Evolutionary conservation across 2,888 invertebrate species (phyloP), one percentile per base, ranked within the genome.

Genomic region (Drosophila eohydei): DNA sequence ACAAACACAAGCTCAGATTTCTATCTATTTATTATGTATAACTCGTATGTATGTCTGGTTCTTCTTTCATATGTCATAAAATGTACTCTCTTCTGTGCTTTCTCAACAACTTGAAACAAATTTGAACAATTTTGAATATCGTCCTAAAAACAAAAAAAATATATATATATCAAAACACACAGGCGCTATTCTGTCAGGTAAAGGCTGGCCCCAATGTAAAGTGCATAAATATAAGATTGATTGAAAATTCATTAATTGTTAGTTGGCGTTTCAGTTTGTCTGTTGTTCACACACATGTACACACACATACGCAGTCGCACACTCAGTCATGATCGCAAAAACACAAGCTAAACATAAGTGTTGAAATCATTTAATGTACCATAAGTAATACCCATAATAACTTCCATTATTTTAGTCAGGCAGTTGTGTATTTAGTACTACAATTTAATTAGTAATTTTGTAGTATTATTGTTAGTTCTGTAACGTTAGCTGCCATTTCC

Each of bases 131-230:
- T 59, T 66, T 68, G 74, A 73, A 58, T 54, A 54, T 16, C 65
- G 64, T 64, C 52, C 12, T 2, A 65, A 32, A 55, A 61, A 44
- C 57, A 57, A 63, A 66, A 6, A n/a, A 14, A 16, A 12, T 16
- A 41, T 2, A 55, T 30, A 41, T 14, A 38, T 28, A 40, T 30
- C 12, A 32, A 55, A 55, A 52, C 52, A 52, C 28, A 89, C 91
- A 93, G 93, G 93, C 92, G 91, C 93, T 88, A 92, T 93, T 90
- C 87, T 93, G 92, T 93, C 93, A 93, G 93, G 93, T 93, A 93
- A 93, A 90, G 87, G 75, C 79, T 78, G 59, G 78, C 64, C 51
- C 66, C 66, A 40, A 32, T 71, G 61, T 61, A 82, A 70, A 67
- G 68, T 81, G 75, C 78, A 85, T 84, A 83, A 83, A 46, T 70